phyloP scores from a whole-genome alignment of 2,888 invertebrate species.

The Melanchra persicariae region DNA sequence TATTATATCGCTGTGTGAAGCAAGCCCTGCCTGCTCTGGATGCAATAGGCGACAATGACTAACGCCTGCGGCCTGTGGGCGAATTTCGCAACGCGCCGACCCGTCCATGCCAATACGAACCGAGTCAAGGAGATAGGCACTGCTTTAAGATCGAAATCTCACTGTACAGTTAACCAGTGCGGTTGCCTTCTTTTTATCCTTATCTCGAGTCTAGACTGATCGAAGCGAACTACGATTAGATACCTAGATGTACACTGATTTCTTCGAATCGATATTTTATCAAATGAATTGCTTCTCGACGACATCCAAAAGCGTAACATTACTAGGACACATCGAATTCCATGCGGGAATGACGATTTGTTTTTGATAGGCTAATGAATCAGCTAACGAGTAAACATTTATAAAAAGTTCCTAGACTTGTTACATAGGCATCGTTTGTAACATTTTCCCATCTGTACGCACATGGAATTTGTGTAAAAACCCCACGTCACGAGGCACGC shows the following conservation, averaged over 20 bases:
- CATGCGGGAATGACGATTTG: neutral
- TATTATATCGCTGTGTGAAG: constrained; percentile 64
- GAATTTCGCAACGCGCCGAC: constrained; percentile 81
- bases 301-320: neutral
- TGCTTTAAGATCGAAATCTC: constrained; percentile 79
- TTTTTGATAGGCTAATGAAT: constrained; percentile 31
- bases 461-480: constrained; percentile 68
- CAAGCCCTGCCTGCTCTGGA: constrained; percentile 71
- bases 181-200: constrained; percentile 79
- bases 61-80: constrained; percentile 79
- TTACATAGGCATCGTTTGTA: constrained; percentile 53
- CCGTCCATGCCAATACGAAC: constrained; percentile 82
- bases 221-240: constrained; percentile 57
- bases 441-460: constrained; percentile 54
- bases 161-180: constrained; percentile 76
- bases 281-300: constrained; percentile 31
- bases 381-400: constrained; percentile 43
- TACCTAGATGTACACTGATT: constrained; percentile 67
- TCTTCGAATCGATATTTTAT: constrained; percentile 56
- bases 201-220: constrained; percentile 73
- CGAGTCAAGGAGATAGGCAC: constrained; percentile 83
- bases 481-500: constrained; percentile 75
- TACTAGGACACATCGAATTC: neutral
- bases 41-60: constrained; percentile 87
- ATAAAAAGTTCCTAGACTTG: constrained; percentile 40